Conservation (phyloP, 2,113 vertebrate species). For the Geococcyx californianus region DNA sequence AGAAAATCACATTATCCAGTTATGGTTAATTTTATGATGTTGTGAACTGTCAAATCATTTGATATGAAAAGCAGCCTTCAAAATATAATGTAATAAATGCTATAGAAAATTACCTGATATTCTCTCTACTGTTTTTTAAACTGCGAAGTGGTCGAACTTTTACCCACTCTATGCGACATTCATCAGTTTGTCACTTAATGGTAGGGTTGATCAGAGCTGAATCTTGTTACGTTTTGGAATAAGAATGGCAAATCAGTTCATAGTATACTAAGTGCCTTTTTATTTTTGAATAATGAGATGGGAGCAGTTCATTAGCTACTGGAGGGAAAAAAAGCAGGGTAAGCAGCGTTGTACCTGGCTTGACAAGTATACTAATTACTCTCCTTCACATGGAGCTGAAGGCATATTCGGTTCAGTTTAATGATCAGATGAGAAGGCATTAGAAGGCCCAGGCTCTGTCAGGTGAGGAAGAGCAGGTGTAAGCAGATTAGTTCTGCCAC, state of each 20-base stretch:
- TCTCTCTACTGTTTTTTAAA: slow-evolving; percentile 40
- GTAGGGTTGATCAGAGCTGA: slow-evolving; percentile 77
- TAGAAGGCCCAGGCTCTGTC: slow-evolving; percentile 84
- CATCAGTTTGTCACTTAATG: slow-evolving; percentile 78
- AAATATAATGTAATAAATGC: neutral
- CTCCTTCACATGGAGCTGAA: slow-evolving; percentile 91
- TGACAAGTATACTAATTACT: slow-evolving; percentile 99
- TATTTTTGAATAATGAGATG: slow-evolving; percentile 89
- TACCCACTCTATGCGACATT: slow-evolving; percentile 63
- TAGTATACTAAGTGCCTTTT: slow-evolving; percentile 85
- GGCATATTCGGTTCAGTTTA: slow-evolving; percentile 89
- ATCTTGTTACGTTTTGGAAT: slow-evolving; percentile 80
- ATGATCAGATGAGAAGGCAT: slow-evolving; percentile 90
- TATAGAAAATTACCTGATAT: slow-evolving; percentile 23
- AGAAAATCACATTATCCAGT: slow-evolving; percentile 1
- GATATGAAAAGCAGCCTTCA: slow-evolving; percentile 16
- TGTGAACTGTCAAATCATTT: slow-evolving; percentile 9
- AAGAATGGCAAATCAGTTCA: slow-evolving; percentile 79
- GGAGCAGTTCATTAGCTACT: slow-evolving; percentile 88
- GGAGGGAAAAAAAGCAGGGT: slow-evolving; percentile 83
- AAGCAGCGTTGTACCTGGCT: slow-evolving; percentile 92
- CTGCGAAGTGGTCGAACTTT: slow-evolving; percentile 62
- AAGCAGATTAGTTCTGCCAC: slow-evolving; percentile 99
- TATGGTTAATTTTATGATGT: slow-evolving; percentile 5
- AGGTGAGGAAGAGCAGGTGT: slow-evolving; percentile 94